Evolutionary conservation across 2,888 invertebrate genomes (phyloP).

Genomic region (Halocaridina rubra): DNA sequence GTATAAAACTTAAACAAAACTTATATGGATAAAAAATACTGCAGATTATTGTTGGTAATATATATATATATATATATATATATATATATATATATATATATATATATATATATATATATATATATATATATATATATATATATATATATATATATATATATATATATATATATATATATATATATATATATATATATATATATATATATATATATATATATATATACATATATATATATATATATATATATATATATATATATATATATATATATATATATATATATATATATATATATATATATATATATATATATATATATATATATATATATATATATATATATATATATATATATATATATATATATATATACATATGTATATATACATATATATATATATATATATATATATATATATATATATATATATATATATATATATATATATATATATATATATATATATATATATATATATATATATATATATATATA

Average conservation of each 20-base stretch:
- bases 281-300: constrained; percentile 4
- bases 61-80: constrained; percentile 8
- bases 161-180: not conserved
- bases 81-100: not conserved
- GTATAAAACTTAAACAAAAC: not conserved
- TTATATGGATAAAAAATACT: not conserved
- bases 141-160: constrained; percentile 4
- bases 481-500: constrained; percentile 8
- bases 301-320: constrained; percentile 5
- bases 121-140: constrained; percentile 8
- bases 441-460: constrained; percentile 8
- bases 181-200: constrained; percentile 4
- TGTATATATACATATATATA: constrained; percentile 4
- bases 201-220: constrained; percentile 4
- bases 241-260: constrained; percentile 8
- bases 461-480: constrained; percentile 8
- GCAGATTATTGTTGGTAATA: not conserved
- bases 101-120: not conserved
- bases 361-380: constrained; percentile 8
- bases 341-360: constrained; percentile 8
- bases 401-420: constrained; percentile 8
- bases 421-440: constrained; percentile 8
- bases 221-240: not conserved
- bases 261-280: constrained; percentile 8
- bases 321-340: constrained; percentile 1